phyloP scores from a whole-genome alignment of 2,113 vertebrate genomes.

The Festucalex cinctus region DNA sequence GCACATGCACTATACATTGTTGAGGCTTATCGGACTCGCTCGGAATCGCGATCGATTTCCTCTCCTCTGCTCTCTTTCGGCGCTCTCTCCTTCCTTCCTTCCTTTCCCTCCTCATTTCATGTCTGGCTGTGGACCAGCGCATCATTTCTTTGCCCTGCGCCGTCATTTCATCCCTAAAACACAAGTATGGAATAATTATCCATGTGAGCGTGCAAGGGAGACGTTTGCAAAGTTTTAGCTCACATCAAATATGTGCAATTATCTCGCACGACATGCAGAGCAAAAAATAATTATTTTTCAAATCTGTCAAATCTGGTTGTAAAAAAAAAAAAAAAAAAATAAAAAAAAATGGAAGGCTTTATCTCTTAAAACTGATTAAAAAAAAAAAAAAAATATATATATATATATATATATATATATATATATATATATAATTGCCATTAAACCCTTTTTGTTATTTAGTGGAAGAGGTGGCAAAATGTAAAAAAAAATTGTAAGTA shows the following conservation, averaged over 20 bases:
- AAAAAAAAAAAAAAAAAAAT: not conserved
- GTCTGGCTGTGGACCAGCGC: conserved; percentile 55
- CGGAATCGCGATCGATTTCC: conserved; percentile 76
- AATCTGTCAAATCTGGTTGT: not conserved
- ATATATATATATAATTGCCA: not conserved
- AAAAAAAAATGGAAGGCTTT: not conserved
- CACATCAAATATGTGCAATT: conserved; percentile 1
- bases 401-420: no score
- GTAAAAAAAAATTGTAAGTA: not conserved
- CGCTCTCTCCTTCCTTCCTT: conserved; percentile 43
- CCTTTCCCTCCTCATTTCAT: conserved; percentile 23
- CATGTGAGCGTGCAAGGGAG: conserved; percentile 8
- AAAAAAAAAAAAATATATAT: no score
- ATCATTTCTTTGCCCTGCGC: conserved; percentile 38
- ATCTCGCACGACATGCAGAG: not conserved
- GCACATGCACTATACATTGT: conserved; percentile 72
- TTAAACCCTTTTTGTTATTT: not conserved
- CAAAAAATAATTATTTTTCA: not conserved
- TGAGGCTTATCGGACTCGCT: conserved; percentile 79
- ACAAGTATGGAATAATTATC: conserved; percentile 7
- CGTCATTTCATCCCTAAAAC: conserved; percentile 41
- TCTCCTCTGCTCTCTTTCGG: conserved; percentile 71
- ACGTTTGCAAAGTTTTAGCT: not conserved
- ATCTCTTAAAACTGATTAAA: not conserved
- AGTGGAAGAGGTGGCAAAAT: not conserved